These are phyloP conservation scores for Yponomeuta cagnagella DNA, from an alignment of 2,888 invertebrate genomes.

Conservation along the genomic window DNA sequence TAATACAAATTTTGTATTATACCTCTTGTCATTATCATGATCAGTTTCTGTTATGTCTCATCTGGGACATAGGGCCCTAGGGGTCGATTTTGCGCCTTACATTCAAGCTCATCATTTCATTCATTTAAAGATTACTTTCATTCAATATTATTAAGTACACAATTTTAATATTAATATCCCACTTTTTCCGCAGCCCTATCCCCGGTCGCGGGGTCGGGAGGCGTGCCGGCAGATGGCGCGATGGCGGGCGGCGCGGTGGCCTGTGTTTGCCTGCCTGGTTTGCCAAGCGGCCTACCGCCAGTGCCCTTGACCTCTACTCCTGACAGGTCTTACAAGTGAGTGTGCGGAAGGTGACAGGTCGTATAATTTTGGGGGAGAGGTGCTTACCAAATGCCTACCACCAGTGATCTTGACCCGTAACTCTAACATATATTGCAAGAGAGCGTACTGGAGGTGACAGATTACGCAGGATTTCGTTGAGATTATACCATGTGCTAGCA, in stretches of 20 bases:
- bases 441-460: background rate
- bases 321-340: background rate
- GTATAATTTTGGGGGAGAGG: too few species aligned
- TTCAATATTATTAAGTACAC: too few species aligned
- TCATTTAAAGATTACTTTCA: too few species aligned
- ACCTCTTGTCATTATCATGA: too few species aligned
- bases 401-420: background rate
- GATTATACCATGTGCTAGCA: too few species aligned
- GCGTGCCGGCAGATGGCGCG: conserved; percentile 52
- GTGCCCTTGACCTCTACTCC: background rate
- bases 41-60: too few species aligned
- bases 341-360: background rate
- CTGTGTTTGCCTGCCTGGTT: conserved; percentile 42
- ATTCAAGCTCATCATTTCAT: too few species aligned
- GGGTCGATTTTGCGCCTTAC: too few species aligned
- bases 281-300: background rate
- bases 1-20: too few species aligned
- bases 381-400: background rate
- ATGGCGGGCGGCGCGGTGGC: conserved; percentile 29
- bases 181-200: conserved; percentile 30
- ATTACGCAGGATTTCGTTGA: too few species aligned
- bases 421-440: background rate
- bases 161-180: background rate
- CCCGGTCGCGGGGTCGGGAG: conserved; percentile 39
- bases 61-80: too few species aligned